Base-by-base conservation (phyloP, 2,888 invertebrate species). In the Neoscelio sp. region DNA sequence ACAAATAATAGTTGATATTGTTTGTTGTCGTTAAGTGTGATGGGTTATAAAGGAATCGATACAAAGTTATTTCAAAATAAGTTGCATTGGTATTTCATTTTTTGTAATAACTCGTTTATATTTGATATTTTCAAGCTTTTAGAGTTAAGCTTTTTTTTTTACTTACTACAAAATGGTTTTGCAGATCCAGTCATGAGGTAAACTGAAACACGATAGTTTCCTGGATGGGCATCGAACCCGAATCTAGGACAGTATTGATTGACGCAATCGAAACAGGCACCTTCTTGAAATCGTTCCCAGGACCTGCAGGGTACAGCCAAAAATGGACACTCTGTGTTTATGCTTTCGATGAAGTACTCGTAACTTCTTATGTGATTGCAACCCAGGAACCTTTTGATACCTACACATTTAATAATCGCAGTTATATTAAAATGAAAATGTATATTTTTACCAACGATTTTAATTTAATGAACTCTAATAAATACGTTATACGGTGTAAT, bases 321-420 rank as follows among this genome's bases (percentile, higher is more conserved):
- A 87, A 95, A 98, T 0, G 95, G 94, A 84, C 98, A 98, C 8
- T 92, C 90, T 0, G 94, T 93, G 78, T 94, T 94, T 50, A 98
- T 94, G 82, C 96, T 97, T 90, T 98, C 98, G 0, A 93, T 94
- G 88, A 96, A 97, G 87, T 94, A 95, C 84, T 96, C 94, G 87
- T 96, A 94, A 78, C 97, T 96, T 54, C 98, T 91, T 70, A 97
- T 93, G 88, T 98, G 98, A 90, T 97, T 96, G 89, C 98, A 98
- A 18, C 96, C 95, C 12, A 98, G 91, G 85, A 93, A 94, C 81
- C 94, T 92, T 65, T 94, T 93, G 2, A 95, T 91, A 1, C 94
- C 94, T 93, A 83, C 30, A 84, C 23, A 23, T 23, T 23, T 6
- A 67, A 17, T 54, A n/a, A 5, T 3, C n/a, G 2, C 12, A 7